Evolutionary conservation across 2,113 vertebrate genomes (phyloP), one percentile per base, ranked within the genome.

Genomic region (Alaudala cheleensis): DNA sequence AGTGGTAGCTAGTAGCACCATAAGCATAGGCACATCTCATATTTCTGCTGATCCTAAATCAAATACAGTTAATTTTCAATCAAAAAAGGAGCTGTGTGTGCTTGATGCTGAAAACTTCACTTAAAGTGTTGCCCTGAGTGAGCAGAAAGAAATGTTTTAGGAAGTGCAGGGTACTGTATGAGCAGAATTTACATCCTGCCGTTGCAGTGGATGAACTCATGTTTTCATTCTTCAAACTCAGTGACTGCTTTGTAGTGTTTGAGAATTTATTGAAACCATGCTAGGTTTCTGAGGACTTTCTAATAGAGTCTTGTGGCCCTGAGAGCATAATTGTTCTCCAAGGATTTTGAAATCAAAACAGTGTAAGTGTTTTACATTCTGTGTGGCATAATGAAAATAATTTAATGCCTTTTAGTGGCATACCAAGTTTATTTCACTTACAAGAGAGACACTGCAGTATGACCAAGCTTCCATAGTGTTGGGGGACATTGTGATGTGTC

Each of bases 261-360:
- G 95, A 97, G 93, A 95, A 97, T 97, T 97, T 97, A 97, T 96
- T 97, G 95, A 97, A 97, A 94, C 94, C 94, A 92, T 96, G 91
- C 96, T 96, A 97, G 64, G 84, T 96, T 97, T 93, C 91, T 94
- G 94, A 97, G 97, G 94, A 97, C 95, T 95, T 95, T 78, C 95
- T 97, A 95, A 96, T 94, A 96, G 95, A 96, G 96, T 94, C 94
- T 94, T 95, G 93, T 89, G 90, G 93, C 91, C 92, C 73, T 92
- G 88, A 97, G 91, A 95, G 78, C 91, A 85, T 95, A 95, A 92
- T 97, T 97, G 92, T 97, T 97, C 95, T 97, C 93, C 61, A 72
- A 97, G 96, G 93, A 92, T 95, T 97, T 97, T 94, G 88, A 96
- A 97, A 97, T 97, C 96, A 97, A 97, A 97, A 97, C 95, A 97